Conservation (phyloP, 2,797 vertebrate species). For the Mormyrops boulengeri region DNA sequence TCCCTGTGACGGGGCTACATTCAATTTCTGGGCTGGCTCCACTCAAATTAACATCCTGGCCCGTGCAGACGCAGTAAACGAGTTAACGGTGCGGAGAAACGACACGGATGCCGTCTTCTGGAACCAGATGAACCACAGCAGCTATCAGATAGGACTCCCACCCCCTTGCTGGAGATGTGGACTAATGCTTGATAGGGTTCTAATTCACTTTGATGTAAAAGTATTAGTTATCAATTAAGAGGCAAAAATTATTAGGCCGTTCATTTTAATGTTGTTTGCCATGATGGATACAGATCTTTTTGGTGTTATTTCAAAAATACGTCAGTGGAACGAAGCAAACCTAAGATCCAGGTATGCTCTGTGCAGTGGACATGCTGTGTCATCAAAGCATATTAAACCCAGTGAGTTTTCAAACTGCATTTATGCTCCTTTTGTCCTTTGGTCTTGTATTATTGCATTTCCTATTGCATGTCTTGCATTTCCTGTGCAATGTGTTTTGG, state of each 20-base stretch:
- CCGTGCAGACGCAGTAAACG: constrained; percentile 31
- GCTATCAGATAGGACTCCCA: neutral
- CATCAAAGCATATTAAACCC: neutral
- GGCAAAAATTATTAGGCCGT: neutral
- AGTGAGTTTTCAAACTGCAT: neutral
- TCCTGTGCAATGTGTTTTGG: neutral
- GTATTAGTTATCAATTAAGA: neutral
- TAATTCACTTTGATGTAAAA: neutral
- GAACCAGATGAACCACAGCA: neutral
- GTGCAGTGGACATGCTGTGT: neutral
- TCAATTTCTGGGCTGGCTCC: constrained; percentile 56
- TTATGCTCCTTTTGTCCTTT: neutral
- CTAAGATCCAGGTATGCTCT: neutral
- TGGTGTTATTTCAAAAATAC: neutral
- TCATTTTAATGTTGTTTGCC: neutral
- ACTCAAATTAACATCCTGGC: constrained; percentile 48
- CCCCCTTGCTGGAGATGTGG: neutral
- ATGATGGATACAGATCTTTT: neutral
- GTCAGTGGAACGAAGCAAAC: neutral
- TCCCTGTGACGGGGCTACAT: constrained; percentile 47
- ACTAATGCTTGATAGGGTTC: neutral
- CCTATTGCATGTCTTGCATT: neutral
- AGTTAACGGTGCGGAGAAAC: constrained; percentile 9
- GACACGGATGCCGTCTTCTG: neutral
- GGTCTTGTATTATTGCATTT: neutral